These are phyloP conservation scores for Hemibagrus guttatus DNA, from an alignment of 2,797 vertebrate genomes.

Conservation along the genomic window DNA sequence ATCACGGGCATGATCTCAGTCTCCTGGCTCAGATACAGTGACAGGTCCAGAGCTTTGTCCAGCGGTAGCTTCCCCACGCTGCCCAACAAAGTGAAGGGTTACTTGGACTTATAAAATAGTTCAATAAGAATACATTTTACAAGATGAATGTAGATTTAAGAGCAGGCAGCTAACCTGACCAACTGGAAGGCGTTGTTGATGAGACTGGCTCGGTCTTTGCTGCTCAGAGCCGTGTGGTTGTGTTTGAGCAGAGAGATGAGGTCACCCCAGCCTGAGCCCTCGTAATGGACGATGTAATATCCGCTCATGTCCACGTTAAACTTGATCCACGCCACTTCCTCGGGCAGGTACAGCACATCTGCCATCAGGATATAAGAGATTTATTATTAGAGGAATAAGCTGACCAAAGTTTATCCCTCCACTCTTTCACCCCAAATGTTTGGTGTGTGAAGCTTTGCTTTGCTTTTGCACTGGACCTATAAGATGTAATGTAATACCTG, in stretches of 20 bases:
- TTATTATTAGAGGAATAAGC: neutral
- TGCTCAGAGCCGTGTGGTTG: constrained; percentile 78
- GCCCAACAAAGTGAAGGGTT: constrained; percentile 2
- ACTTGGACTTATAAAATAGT: neutral
- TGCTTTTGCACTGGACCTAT: neutral
- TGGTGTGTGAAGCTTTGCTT: neutral
- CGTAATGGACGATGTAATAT: constrained; percentile 81
- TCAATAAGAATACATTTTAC: too few species aligned
- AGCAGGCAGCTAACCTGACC: constrained; percentile 71
- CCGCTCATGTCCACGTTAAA: constrained; percentile 81
- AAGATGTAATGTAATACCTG: too few species aligned
- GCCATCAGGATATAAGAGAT: neutral
- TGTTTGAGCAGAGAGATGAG: constrained; percentile 70
- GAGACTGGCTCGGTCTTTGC: constrained; percentile 77
- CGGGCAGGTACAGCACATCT: constrained; percentile 79
- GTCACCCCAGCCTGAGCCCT: constrained; percentile 74
- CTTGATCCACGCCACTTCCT: constrained; percentile 77
- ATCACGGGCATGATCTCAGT: constrained; percentile 84
- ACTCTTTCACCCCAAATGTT: neutral
- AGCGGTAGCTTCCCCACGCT: constrained; percentile 77
- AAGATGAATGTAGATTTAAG: too few species aligned
- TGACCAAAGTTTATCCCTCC: neutral
- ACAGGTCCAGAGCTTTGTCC: constrained; percentile 88
- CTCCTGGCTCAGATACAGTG: constrained; percentile 85
- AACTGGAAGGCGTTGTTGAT: constrained; percentile 80